phyloP scores from a whole-genome alignment of 2,113 vertebrate genomes.

The Paracyprichromis sp. region DNA sequence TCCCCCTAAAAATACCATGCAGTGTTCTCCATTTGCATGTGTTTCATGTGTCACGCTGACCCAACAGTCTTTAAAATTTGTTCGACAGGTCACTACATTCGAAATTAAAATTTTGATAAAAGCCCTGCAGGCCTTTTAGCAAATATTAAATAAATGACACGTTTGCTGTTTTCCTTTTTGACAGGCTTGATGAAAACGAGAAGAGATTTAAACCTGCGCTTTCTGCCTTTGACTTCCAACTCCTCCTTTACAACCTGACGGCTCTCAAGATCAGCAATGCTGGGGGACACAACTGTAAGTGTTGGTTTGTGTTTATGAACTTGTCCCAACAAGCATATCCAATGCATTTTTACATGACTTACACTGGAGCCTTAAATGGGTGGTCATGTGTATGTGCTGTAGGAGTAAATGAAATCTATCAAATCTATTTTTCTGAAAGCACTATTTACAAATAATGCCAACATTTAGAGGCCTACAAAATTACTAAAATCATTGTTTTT shows the following conservation, averaged over 20 bases:
- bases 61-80: background rate
- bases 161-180: background rate
- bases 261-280: constrained; percentile 67
- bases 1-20: background rate
- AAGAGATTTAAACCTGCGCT: constrained; percentile 49
- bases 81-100: background rate
- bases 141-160: background rate
- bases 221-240: constrained; percentile 77
- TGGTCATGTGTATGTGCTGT: background rate
- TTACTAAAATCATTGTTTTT: background rate
- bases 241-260: constrained; percentile 80
- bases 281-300: constrained; percentile 67
- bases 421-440: background rate
- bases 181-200: constrained; percentile 80
- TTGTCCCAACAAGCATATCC: background rate
- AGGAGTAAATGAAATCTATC: background rate
- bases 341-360: background rate
- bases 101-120: background rate
- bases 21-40: background rate
- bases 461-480: background rate
- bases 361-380: background rate
- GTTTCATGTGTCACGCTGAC: background rate
- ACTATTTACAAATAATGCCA: background rate
- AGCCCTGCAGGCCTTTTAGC: background rate
- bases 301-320: background rate